These are phyloP conservation scores for Meiosimyza decipiens DNA, from an alignment of 2,888 invertebrate species.

Conservation along the genomic window DNA sequence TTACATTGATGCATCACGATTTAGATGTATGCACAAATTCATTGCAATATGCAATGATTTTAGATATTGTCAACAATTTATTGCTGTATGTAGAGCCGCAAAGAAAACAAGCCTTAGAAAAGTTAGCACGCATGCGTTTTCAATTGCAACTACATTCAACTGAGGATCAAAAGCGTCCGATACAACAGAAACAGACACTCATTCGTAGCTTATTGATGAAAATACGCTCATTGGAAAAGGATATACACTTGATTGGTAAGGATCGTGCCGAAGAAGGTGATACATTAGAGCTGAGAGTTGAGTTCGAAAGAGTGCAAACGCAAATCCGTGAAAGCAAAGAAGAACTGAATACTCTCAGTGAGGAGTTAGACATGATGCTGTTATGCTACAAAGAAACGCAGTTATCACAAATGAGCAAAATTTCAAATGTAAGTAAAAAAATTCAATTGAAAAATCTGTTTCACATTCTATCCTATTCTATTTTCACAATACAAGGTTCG, in stretches of 20 bases:
- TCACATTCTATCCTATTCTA: no score
- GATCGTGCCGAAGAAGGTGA: slow-evolving; percentile 78
- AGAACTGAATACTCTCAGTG: slow-evolving; percentile 85
- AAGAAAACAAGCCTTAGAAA: slow-evolving; percentile 88
- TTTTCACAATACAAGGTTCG: slow-evolving; percentile 59
- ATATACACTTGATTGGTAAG: slow-evolving; percentile 87
- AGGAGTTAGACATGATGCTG: slow-evolving; percentile 95
- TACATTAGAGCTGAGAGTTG: slow-evolving; percentile 72
- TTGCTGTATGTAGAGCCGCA: slow-evolving; percentile 96
- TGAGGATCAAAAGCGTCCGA: slow-evolving; percentile 91
- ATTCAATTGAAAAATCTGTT: neutral
- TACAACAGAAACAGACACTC: slow-evolving; percentile 89
- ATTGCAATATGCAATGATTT: slow-evolving; percentile 92
- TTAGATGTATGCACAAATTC: slow-evolving; percentile 98
- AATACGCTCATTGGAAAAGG: slow-evolving; percentile 87
- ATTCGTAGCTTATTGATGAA: slow-evolving; percentile 80
- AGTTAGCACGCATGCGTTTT: slow-evolving; percentile 90
- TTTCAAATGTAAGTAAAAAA: slow-evolving; percentile 68
- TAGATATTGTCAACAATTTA: slow-evolving; percentile 98
- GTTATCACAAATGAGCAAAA: slow-evolving; percentile 70
- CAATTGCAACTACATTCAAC: slow-evolving; percentile 91
- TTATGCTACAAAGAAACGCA: slow-evolving; percentile 90
- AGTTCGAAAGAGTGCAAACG: slow-evolving; percentile 75
- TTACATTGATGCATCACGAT: slow-evolving; percentile 98
- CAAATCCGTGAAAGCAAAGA: slow-evolving; percentile 91